phyloP scores from a whole-genome alignment of 2,888 invertebrate genomes.

The Pheosia gnoma region DNA sequence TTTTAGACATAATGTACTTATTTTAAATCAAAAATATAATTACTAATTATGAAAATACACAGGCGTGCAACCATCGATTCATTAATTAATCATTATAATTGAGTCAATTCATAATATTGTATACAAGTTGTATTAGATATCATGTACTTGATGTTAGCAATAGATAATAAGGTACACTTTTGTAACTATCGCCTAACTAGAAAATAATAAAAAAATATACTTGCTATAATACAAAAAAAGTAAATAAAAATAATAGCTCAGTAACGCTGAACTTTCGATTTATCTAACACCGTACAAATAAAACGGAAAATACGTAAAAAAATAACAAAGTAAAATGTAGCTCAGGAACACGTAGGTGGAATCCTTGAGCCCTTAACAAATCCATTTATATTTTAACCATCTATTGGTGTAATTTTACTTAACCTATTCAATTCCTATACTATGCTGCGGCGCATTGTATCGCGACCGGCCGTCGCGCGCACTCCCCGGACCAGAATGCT shows the following conservation, averaged over 20 bases:
- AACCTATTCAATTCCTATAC: constrained; percentile 82
- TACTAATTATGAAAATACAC: constrained; percentile 40
- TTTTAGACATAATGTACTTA: constrained; percentile 43
- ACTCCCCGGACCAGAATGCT: constrained; percentile 35
- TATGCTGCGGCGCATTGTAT: constrained; percentile 61
- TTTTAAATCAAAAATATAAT: constrained; percentile 37
- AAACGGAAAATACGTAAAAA: constrained; percentile 42
- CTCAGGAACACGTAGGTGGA: constrained; percentile 72
- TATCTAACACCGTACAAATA: constrained; percentile 56
- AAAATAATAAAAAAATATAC: constrained; percentile 73
- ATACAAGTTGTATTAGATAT: constrained; percentile 49
- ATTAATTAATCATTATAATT: constrained; percentile 42
- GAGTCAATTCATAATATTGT: constrained; percentile 46
- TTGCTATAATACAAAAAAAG: constrained; percentile 73
- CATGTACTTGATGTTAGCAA: constrained; percentile 56
- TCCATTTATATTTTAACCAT: constrained; percentile 63
- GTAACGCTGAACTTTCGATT: constrained; percentile 65
- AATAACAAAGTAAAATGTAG: constrained; percentile 51
- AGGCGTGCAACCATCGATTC: constrained; percentile 40
- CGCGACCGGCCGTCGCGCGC: constrained; percentile 27
- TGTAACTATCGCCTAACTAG: constrained; percentile 63
- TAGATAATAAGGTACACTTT: constrained; percentile 49
- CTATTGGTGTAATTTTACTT: constrained; percentile 78
- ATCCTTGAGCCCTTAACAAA: constrained; percentile 73
- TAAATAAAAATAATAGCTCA: constrained; percentile 72